Conservation (phyloP, 2,113 vertebrate species). For the Asarcornis scutulata region DNA sequence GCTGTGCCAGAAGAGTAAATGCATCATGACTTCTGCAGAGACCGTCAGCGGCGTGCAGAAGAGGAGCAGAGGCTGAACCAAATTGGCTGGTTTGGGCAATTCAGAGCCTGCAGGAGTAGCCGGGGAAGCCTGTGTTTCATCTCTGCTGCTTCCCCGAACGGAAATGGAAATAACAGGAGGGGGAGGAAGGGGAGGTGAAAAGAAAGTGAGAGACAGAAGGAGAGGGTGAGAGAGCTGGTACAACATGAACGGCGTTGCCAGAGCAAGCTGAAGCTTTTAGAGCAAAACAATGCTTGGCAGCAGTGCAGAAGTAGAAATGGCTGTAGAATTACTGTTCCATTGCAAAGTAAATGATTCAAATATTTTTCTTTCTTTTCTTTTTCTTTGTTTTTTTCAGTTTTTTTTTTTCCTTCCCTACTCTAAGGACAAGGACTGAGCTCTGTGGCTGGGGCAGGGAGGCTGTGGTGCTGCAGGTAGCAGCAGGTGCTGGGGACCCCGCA, state of each 20-base stretch:
- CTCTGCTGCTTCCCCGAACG: conserved; percentile 24
- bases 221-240: not conserved
- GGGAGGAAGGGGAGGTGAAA: conserved; percentile 2
- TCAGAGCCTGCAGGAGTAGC: not conserved
- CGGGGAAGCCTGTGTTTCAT: conserved; percentile 33
- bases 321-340: not conserved
- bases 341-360: not conserved
- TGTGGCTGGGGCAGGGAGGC: not conserved
- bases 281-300: not conserved
- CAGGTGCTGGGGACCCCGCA: not conserved
- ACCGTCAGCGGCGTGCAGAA: conserved; percentile 5
- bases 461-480: not conserved
- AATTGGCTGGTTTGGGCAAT: not conserved
- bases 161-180: conserved; percentile 52
- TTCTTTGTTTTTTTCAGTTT: not conserved
- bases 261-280: not conserved
- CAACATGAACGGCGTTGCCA: not conserved
- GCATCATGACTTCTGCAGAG: not conserved
- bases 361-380: not conserved
- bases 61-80: not conserved
- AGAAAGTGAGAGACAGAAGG: conserved; percentile 30
- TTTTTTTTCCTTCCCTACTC: not conserved
- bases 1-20: not conserved
- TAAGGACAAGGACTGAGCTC: not conserved
- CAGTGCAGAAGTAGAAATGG: not conserved